Evolutionary conservation across 2,888 invertebrate species (phyloP).

Genomic region (Siphonodentalium dalli): DNA sequence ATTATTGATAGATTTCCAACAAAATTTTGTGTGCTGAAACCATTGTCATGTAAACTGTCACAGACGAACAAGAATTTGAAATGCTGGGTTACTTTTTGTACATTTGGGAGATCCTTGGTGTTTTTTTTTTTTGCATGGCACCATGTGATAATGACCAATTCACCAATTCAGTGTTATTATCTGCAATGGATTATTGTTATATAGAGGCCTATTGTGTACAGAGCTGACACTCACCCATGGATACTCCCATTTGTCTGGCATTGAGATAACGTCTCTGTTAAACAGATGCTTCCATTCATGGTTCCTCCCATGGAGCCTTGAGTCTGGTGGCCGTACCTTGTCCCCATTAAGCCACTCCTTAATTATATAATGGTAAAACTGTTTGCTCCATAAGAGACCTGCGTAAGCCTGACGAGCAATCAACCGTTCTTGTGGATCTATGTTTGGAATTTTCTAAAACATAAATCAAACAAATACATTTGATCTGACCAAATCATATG

Average conservation of each 20-base stretch:
- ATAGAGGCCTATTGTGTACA: no score
- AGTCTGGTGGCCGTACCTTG: conserved; percentile 31
- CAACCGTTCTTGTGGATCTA: conserved; percentile 29
- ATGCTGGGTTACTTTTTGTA: no score
- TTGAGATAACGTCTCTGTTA: conserved; percentile 63
- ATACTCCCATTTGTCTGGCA: conserved; percentile 67
- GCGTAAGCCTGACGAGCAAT: conserved; percentile 61
- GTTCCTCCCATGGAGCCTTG: conserved; percentile 44
- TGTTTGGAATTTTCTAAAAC: conserved; percentile 41
- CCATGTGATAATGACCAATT: no score
- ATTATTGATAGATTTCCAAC: no score
- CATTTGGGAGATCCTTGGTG: no score
- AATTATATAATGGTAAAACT: conserved; percentile 62
- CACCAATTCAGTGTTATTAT: no score
- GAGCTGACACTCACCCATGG: conserved; percentile 60
- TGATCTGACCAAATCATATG: no score
- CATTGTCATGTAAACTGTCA: no score
- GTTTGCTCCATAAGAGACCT: conserved; percentile 65
- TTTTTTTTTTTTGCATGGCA: no score
- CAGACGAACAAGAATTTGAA: no score
- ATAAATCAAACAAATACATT: neutral
- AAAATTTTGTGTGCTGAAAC: no score
- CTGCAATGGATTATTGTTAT: no score
- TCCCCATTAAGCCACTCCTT: conserved; percentile 53
- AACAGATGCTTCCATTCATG: conserved; percentile 59